Conservation (phyloP, 30 jellyfish, hydroid and myxozoan species). For the Hydra vulgaris region DNA sequence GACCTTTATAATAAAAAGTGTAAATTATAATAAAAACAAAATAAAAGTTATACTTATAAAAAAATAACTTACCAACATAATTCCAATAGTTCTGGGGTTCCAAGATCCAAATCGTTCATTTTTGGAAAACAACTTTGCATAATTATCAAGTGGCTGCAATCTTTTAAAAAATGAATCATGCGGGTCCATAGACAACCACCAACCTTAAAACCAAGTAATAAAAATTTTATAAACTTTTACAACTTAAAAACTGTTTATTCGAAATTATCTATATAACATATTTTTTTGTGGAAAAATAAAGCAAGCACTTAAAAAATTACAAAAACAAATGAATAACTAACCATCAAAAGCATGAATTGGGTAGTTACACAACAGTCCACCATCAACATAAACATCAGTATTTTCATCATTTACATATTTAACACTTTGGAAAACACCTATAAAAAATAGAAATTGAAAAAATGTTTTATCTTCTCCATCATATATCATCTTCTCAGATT, state of each 20-base stretch:
- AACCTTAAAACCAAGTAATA: constrained; percentile 52
- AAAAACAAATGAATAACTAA: constrained; percentile 11
- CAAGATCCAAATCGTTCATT: constrained; percentile 89
- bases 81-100: constrained; percentile 76
- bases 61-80: constrained; percentile 54
- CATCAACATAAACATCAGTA: constrained; percentile 80
- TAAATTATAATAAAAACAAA: too few species aligned
- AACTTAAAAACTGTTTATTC: too few species aligned
- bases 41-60: too few species aligned
- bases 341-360: constrained; percentile 98
- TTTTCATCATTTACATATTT: constrained; percentile 47
- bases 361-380: constrained; percentile 87
- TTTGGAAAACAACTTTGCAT: constrained; percentile 70
- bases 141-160: constrained; percentile 83
- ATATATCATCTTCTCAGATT: too few species aligned
- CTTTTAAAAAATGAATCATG: constrained; percentile 71
- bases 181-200: constrained; percentile 97
- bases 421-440: constrained; percentile 97
- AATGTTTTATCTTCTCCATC: background rate
- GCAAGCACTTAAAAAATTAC: too few species aligned
- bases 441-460: background rate
- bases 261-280: background rate
- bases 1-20: too few species aligned
- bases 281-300: too few species aligned
- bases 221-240: too few species aligned